These are phyloP conservation scores for Metacarcinus magister DNA, from an alignment of 2,888 invertebrate species.

Conservation along the genomic window DNA sequence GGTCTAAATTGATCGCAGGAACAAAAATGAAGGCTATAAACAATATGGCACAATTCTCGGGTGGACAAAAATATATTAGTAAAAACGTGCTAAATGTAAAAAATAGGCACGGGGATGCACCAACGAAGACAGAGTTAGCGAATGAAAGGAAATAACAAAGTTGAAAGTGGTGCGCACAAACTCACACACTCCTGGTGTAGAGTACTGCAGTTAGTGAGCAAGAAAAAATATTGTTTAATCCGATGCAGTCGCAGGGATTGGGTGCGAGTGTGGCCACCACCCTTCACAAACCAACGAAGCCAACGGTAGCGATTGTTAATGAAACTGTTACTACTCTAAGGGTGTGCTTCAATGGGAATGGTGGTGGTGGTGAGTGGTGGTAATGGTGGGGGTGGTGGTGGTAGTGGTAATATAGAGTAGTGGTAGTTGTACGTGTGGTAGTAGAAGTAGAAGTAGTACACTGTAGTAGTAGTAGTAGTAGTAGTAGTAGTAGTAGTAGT, in stretches of 20 bases:
- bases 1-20: background rate
- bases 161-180: background rate
- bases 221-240: conserved; percentile 28
- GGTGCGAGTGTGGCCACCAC: conserved; percentile 1
- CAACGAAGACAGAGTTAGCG: background rate
- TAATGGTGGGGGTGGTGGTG: conserved; percentile 10
- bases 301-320: conserved; percentile 1
- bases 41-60: background rate
- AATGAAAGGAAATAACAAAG: background rate
- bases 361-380: conserved; percentile 7
- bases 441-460: conserved; percentile 52
- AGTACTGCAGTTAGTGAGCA: background rate
- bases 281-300: conserved; percentile 36
- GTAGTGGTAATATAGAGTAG: conserved; percentile 37
- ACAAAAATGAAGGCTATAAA: background rate
- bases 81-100: background rate
- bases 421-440: conserved; percentile 14
- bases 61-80: background rate
- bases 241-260: conserved; percentile 31
- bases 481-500: conserved; percentile 62
- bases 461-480: conserved; percentile 60
- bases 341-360: background rate
- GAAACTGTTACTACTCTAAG: background rate
- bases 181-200: conserved; percentile 10
- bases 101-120: conserved; percentile 4